Conservation (phyloP, 2,888 invertebrate genomes). For the Gnatocerus cornutus region DNA sequence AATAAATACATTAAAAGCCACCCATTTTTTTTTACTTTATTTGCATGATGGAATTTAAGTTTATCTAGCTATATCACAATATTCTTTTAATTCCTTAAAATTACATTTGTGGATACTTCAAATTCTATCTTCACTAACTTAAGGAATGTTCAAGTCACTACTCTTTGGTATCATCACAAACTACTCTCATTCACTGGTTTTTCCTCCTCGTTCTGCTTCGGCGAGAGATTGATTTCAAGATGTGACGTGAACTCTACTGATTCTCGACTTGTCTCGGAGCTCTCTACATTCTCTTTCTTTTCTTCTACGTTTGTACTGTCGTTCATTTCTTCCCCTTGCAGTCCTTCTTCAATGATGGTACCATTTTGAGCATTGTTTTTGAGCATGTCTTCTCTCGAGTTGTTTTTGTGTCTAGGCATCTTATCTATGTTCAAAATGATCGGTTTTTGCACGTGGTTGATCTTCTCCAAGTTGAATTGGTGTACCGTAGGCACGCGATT, state of each 20-base stretch:
- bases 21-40: neutral
- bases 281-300: neutral
- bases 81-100: conserved; percentile 12
- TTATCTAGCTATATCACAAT: conserved; percentile 44
- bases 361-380: conserved; percentile 36
- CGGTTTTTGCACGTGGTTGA: conserved; percentile 22
- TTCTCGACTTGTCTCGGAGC: neutral
- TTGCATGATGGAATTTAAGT: conserved; percentile 29
- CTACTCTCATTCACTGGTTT: conserved; percentile 4
- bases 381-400: conserved; percentile 29
- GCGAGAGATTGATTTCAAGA: conserved; percentile 17
- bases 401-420: conserved; percentile 13
- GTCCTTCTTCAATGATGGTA: conserved; percentile 41
- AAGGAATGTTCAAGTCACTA: conserved; percentile 36
- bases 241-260: conserved; percentile 27
- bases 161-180: conserved; percentile 32
- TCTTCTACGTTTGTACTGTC: conserved; percentile 15
- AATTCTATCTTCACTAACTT: conserved; percentile 12
- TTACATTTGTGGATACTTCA: conserved; percentile 23
- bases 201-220: conserved; percentile 11
- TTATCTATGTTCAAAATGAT: conserved; percentile 8
- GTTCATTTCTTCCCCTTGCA: conserved; percentile 17
- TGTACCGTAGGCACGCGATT: conserved; percentile 40
- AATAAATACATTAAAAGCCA: conserved; percentile 9
- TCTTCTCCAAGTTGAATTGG: conserved; percentile 40